Base-by-base conservation (phyloP, 2,113 vertebrate genomes). In the Condylura cristata region DNA sequence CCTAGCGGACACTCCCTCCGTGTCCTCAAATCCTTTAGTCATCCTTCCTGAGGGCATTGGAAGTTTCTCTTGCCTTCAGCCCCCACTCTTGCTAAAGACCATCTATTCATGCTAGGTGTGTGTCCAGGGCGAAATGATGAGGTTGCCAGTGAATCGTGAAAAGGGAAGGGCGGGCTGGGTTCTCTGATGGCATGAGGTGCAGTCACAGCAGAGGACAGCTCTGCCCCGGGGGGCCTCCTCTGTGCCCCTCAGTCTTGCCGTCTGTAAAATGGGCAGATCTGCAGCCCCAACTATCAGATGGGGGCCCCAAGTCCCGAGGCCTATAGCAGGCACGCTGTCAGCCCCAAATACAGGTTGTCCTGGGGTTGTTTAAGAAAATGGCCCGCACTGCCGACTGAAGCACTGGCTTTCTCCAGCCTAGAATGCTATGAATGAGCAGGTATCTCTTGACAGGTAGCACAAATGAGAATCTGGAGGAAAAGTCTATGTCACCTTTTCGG, bases 21-120 rank as follows among this genome's bases (percentile, higher is more conserved):
- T 70, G 48, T 80, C 80, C 48, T 92, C 63, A 89, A 94, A 65
- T 34, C 89, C 78, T 85, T 86, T 75, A 74, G 82, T 94, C 89
- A 86, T 70, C 76, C 68, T 70, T 48, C 85, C 89, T 16, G 41
- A 84, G 75, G 90, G 85, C 63, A 46, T 48, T 48, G 34, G 41
- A 51, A 66, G 46, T 18, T 95, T 86, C 79, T 61, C 58, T 83
- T 17, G 28, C 66, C 28, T 34, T 72, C 34, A 76, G 70, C 82
- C 39, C 65, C 81, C 61, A 34, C 28, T 71, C 37, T 63, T 44
- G 81, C 56, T 51, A 16, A 56, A 70, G 41, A 63, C 18, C n/a
- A 3, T 48, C 26, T 34, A 1, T 0, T 17, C 46, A 28, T 70
- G 71, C 60, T 75, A 75, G 65, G 44, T 20, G 34, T 26, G 11